Evolutionary conservation across 2,888 invertebrate species (phyloP).

Genomic region (Andrena dorsata): DNA sequence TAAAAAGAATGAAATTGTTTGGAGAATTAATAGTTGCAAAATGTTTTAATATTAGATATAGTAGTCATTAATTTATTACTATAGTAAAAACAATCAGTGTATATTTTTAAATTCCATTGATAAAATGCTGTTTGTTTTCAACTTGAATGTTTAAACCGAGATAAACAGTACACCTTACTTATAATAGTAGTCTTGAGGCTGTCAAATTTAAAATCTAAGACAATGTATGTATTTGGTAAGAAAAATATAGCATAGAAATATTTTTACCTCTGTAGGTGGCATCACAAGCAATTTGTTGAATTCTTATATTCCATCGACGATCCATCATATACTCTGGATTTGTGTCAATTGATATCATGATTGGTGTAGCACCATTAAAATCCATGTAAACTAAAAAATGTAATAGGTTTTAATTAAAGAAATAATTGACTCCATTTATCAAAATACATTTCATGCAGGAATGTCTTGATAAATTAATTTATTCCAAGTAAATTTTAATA

Average conservation of each 20-base stretch:
- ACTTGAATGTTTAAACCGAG: too few species aligned
- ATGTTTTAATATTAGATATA: too few species aligned
- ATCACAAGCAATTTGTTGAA: slow-evolving; percentile 91
- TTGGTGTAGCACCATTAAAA: slow-evolving; percentile 89
- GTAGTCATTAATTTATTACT: not conserved
- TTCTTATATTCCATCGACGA: slow-evolving; percentile 91
- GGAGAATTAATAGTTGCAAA: too few species aligned
- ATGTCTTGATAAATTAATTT: too few species aligned
- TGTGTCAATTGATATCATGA: slow-evolving; percentile 89
- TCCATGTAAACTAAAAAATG: slow-evolving; percentile 88
- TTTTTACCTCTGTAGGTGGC: slow-evolving; percentile 89
- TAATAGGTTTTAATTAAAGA: not conserved
- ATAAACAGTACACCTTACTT: too few species aligned
- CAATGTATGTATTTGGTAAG: not conserved
- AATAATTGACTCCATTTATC: not conserved
- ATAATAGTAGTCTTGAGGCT: too few species aligned
- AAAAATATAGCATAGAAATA: slow-evolving; percentile 1
- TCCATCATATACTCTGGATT: slow-evolving; percentile 87
- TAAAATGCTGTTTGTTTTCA: too few species aligned
- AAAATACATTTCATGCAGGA: too few species aligned
- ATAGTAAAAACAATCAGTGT: not conserved
- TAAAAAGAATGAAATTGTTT: slow-evolving; percentile 67
- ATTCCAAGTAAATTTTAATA: too few species aligned
- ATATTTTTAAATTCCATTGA: not conserved
- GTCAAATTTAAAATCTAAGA: too few species aligned